Base-by-base conservation (phyloP, 1,140 invertebrate species). In the Ostrea edulis region DNA sequence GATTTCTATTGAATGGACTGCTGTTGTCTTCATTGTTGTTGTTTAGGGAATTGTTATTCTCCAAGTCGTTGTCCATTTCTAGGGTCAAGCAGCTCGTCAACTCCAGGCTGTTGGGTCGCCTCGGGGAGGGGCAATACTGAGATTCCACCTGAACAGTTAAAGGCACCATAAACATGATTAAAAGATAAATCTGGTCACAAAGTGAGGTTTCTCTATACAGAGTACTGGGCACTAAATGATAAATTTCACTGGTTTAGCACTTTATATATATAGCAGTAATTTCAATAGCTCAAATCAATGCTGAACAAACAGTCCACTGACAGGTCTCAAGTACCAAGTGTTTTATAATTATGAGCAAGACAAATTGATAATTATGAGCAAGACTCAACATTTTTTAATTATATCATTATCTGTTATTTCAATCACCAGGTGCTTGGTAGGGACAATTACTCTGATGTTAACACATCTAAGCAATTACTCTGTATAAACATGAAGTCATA, bases 61-160 rank as follows among this genome's bases (percentile, higher is more conserved):
- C 87, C 81, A 93, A 91, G 17, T 92, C 86, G 14, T 81, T 87
- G 84, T 93, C 93, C 89, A 92, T 91, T 85, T 93, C 93, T 91
- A 93, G 84, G 58, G 89, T 85, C 89, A 89, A 86, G 51, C 91
- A 85, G 92, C 93, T 92, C 55, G 93, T 92, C 84, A 94, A 91
- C 87, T 92, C 92, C 83, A 93, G 91, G 62, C 91, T 93, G 55
- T 88, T 88, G 54, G 93, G 93, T 87, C 93, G 87, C 82, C 87
- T 86, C 82, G 92, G 92, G 52, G 91, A 91, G 62, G 88, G 87
- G 84, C 90, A 90, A 54, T 91, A 90, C 54, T 88, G 87, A 65
- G 91, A 86, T 82, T 93, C 93, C 20, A 93, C 89, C 93, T 93
- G 90, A 51, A 91, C 52, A 85, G 20, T 12, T 8, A 35, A 77